phyloP scores from a whole-genome alignment of 2,888 invertebrate genomes.

The Ormyrus labotus region DNA sequence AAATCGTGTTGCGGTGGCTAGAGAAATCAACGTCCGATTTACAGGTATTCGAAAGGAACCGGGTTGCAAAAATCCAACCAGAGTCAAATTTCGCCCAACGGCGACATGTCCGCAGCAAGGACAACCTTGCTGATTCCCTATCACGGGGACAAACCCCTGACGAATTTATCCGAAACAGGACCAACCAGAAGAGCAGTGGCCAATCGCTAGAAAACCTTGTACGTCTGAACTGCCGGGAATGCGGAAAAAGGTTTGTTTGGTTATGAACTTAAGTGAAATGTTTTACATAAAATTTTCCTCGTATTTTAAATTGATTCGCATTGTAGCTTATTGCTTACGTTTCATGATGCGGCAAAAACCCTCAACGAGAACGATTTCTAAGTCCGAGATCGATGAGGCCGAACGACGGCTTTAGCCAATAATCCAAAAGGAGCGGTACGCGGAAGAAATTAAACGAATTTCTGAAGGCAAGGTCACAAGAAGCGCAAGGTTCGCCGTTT shows the following conservation, averaged over 20 bases:
- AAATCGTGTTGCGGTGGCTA: neutral
- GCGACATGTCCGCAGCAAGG: neutral
- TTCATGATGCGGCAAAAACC: neutral
- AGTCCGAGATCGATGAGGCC: neutral
- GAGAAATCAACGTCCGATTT: neutral
- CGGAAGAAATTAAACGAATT: neutral
- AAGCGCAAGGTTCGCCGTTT: slow-evolving; percentile 26
- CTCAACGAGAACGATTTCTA: neutral
- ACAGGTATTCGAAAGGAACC: neutral
- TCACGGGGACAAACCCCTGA: neutral
- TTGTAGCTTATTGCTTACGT: neutral
- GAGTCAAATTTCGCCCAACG: neutral
- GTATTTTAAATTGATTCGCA: neutral
- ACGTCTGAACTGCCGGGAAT: neutral
- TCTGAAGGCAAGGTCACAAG: neutral
- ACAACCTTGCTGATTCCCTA: neutral
- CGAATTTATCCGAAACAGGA: neutral
- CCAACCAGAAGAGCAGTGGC: neutral
- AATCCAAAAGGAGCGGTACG: neutral
- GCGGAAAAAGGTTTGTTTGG: neutral
- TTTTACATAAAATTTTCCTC: neutral
- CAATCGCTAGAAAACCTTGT: neutral
- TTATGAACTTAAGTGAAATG: neutral
- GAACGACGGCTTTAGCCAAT: neutral
- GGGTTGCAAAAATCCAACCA: neutral